phyloP scores from a whole-genome alignment of 2,888 invertebrate species.

The Exocentrus adspersus region DNA sequence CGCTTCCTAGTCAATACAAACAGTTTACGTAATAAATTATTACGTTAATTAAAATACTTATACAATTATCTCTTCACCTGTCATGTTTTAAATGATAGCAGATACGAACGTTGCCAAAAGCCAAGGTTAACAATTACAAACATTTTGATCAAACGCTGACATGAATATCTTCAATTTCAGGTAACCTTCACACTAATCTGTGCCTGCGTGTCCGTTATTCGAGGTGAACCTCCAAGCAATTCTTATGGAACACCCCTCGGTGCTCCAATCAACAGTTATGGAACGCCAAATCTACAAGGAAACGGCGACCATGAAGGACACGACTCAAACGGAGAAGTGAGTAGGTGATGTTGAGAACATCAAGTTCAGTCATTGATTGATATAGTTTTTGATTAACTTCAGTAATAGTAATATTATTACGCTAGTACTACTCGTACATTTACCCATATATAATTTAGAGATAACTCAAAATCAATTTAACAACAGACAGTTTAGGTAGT shows the following conservation, averaged over 20 bases:
- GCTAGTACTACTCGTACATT: too few relatives aligned
- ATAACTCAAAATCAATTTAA: too few relatives aligned
- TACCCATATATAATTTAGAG: too few relatives aligned
- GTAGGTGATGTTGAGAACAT: not conserved
- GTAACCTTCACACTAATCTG: slow-evolving; percentile 28
- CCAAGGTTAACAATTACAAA: not conserved
- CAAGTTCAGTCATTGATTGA: not conserved
- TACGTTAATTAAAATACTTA: too few relatives aligned
- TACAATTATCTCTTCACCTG: too few relatives aligned
- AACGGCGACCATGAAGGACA: slow-evolving; percentile 63
- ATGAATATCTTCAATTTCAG: slow-evolving; percentile 18
- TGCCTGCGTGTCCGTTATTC: slow-evolving; percentile 31
- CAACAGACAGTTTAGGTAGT: too few relatives aligned
- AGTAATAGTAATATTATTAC: too few relatives aligned
- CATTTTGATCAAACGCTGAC: not conserved
- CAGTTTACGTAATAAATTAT: too few relatives aligned
- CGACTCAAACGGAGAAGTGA: slow-evolving; percentile 57
- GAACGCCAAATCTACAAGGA: slow-evolving; percentile 47
- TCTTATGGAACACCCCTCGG: slow-evolving; percentile 55
- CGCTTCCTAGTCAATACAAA: too few relatives aligned
- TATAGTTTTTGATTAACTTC: too few relatives aligned
- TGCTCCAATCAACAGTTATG: slow-evolving; percentile 52
- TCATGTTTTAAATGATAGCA: not conserved
- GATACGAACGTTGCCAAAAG: not conserved
- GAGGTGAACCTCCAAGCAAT: slow-evolving; percentile 52